Percentiles rank a stretch among this genome's conserved stretches.
phyloP scores from a whole-genome alignment of 2,113 vertebrate genomes.

The Mystacornis crossleyi region DNA sequence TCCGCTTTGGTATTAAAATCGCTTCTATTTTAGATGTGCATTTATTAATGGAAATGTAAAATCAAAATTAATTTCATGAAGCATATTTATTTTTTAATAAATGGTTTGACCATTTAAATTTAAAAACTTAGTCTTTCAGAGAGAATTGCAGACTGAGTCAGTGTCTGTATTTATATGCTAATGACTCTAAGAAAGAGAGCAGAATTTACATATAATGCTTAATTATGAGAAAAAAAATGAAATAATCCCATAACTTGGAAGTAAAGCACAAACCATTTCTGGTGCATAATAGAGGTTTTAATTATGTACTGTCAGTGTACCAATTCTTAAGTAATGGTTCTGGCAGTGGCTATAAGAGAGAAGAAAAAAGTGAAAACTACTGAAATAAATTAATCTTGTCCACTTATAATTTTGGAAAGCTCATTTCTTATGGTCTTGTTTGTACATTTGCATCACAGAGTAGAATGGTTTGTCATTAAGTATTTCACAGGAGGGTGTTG shows the following conservation, averaged over 20 bases:
- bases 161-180: slow-evolving; percentile 56
- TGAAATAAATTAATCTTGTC: slow-evolving; percentile 1
- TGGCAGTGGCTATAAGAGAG: neutral
- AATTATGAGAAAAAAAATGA: slow-evolving; percentile 60
- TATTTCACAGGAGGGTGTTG: neutral
- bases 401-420: neutral
- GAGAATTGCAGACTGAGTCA: slow-evolving; percentile 21
- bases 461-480: neutral
- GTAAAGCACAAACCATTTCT: slow-evolving; percentile 32
- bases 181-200: slow-evolving; percentile 49
- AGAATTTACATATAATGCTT: slow-evolving; percentile 64
- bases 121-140: slow-evolving; percentile 49
- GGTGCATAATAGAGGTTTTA: slow-evolving; percentile 13
- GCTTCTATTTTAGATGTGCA: neutral
- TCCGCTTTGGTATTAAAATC: neutral
- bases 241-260: slow-evolving; percentile 64
- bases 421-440: neutral
- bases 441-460: neutral
- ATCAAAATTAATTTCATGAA: neutral
- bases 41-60: neutral
- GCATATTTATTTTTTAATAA: slow-evolving; percentile 36
- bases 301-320: slow-evolving; percentile 31
- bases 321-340: slow-evolving; percentile 4
- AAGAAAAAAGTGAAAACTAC: neutral
- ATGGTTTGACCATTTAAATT: slow-evolving; percentile 2